Evolutionary conservation across 1,140 invertebrate species (phyloP), one percentile per base, ranked within the genome.

Genomic region (Drosophila insularis): DNA sequence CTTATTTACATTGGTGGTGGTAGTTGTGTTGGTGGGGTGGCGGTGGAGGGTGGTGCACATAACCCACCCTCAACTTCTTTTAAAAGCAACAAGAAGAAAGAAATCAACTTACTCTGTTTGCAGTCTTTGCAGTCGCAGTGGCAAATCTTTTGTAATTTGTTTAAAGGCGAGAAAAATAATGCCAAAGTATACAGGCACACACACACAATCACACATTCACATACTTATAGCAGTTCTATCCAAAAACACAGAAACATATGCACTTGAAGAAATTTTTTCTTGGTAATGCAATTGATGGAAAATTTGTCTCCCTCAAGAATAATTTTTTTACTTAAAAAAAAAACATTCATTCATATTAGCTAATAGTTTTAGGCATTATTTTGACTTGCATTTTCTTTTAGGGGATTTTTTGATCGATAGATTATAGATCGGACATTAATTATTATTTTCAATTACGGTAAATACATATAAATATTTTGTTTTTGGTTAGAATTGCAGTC

Each of bases 101-200:
- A 56, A 56, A 56, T 32, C 54, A 56, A 32, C 54, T 56, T 32
- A 56, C n/a, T 32, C 27, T 56, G 54, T 56, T 56, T 31, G 54
- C 27, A 27, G 54, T 27, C 54, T 27, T 27, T 56, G 54, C 54
- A 56, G 54, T 32, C 23, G 54, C 54, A 32, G 31, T 32, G 31
- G 54, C 54, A 56, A 56, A 56, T 56, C 54, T 56, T 66, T 67
- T 71, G 63, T 71, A 71, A 71, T 71, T 71, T 71, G 72, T 64
- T 75, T 63, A 75, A 50, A 40, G 64, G 27, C 56, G 55, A 50
- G 37, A 66, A 71, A 54, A 70, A 43, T 64, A 46, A 31, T 37
- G 37, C 39, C 68, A 37, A 55, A 17, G 40, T 13, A 63, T 21
- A 43, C 56, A 66, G 46, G 63, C 2, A 54, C 14, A 61, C 40